Percentiles rank a stretch among this genome's conserved stretches.
Conservation (phyloP, 2,888 invertebrate species). For the Conomelus anceps region DNA sequence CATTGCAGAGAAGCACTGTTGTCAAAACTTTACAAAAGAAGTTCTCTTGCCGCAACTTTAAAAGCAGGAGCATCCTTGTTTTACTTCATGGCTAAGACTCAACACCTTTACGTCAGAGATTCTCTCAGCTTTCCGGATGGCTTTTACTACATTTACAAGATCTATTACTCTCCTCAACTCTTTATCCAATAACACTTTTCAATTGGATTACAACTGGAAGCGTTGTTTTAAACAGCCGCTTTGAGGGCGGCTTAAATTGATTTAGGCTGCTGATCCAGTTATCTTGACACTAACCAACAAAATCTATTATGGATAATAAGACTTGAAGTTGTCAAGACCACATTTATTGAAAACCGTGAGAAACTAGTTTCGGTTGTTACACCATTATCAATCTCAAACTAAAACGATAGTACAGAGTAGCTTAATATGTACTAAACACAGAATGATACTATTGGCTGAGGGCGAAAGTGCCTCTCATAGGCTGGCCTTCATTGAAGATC, state of each 20-base stretch:
- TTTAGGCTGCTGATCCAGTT: too few relatives aligned
- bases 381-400: too few relatives aligned
- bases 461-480: too few relatives aligned
- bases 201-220: neutral
- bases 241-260: neutral
- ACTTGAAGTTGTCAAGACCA: too few relatives aligned
- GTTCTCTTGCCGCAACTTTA: neutral
- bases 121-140: neutral
- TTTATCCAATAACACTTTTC: neutral
- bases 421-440: too few relatives aligned
- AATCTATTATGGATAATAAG: too few relatives aligned
- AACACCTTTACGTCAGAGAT: neutral
- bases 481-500: too few relatives aligned
- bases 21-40: neutral
- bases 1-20: neutral
- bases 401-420: too few relatives aligned
- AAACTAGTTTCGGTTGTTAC: too few relatives aligned
- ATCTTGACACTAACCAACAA: neutral
- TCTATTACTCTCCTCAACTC: neutral
- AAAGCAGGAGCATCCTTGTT: neutral
- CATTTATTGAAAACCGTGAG: too few relatives aligned
- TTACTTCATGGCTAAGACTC: too few relatives aligned
- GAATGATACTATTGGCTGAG: too few relatives aligned
- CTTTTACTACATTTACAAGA: neutral
- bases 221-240: neutral